Conservation (phyloP, 92 coral and sea anemone species). For the Paragorgia papillata region DNA sequence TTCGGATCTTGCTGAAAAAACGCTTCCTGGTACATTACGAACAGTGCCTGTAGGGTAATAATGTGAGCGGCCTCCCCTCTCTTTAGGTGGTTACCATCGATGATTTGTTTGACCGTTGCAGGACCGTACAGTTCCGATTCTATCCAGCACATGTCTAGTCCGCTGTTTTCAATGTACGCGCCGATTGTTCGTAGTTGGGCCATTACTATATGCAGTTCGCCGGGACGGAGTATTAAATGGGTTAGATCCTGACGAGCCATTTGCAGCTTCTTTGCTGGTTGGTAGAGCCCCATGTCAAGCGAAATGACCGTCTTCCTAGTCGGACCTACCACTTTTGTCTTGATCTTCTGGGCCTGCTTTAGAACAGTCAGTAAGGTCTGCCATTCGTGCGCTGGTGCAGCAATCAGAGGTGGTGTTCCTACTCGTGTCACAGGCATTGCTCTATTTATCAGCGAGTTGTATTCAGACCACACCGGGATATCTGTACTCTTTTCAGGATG, state of each 20-base stretch:
- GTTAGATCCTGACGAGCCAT: slow-evolving; percentile 54
- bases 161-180: too few relatives aligned
- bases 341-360: slow-evolving; percentile 51
- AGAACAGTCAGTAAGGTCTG: slow-evolving; percentile 46
- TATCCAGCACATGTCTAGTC: slow-evolving; percentile 48
- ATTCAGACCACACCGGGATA: slow-evolving; percentile 68
- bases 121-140: slow-evolving; percentile 61
- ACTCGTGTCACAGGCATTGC: slow-evolving; percentile 43
- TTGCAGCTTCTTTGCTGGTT: slow-evolving; percentile 50
- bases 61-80: slow-evolving; percentile 57
- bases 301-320: slow-evolving; percentile 51
- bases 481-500: slow-evolving; percentile 1
- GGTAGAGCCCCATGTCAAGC: slow-evolving; percentile 65
- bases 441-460: slow-evolving; percentile 53
- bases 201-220: slow-evolving; percentile 70
- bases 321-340: slow-evolving; percentile 51
- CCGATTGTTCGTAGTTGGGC: slow-evolving; percentile 54
- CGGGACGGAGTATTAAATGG: slow-evolving; percentile 51
- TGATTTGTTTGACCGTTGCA: slow-evolving; percentile 57
- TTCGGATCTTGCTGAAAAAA: slow-evolving; percentile 5
- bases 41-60: slow-evolving; percentile 58
- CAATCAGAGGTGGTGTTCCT: slow-evolving; percentile 47
- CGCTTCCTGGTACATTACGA: slow-evolving; percentile 59
- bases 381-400: slow-evolving; percentile 71
- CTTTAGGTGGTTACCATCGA: slow-evolving; percentile 58